Percentiles rank a stretch among this genome's conserved stretches.
Evolutionary conservation across 2,888 invertebrate species (phyloP).

Genomic region (Caenorhabditis doughertyi): DNA sequence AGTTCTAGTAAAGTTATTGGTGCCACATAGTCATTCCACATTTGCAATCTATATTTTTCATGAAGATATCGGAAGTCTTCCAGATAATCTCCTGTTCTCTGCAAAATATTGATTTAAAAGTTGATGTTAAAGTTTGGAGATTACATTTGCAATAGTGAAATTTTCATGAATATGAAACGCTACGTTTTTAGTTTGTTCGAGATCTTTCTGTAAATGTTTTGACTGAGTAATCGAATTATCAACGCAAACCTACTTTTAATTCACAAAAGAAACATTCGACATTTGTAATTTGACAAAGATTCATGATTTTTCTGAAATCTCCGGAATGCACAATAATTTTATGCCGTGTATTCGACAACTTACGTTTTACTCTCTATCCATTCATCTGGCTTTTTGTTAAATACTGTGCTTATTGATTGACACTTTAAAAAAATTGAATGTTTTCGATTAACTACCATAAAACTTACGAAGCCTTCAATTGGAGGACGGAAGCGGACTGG

Average conservation of each 20-base stretch:
- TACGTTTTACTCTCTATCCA: slow-evolving; percentile 6
- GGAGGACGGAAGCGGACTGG: not conserved
- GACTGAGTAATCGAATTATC: too few species aligned
- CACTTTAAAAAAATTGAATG: not conserved
- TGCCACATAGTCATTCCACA: slow-evolving; percentile 30
- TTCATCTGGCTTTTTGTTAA: not conserved
- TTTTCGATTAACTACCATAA: not conserved
- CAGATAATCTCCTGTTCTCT: slow-evolving; percentile 18
- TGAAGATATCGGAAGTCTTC: slow-evolving; percentile 16
- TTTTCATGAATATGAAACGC: not conserved
- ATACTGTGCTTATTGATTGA: not conserved
- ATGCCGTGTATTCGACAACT: not conserved
- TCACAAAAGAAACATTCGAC: not conserved
- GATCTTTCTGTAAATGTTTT: not conserved
- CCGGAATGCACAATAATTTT: not conserved
- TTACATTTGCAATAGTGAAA: slow-evolving; percentile 22
- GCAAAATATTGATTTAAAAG: not conserved
- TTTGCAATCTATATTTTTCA: slow-evolving; percentile 35
- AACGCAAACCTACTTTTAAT: slow-evolving; percentile 5
- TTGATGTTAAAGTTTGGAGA: not conserved
- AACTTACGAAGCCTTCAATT: not conserved
- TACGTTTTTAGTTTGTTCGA: not conserved
- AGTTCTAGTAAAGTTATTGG: slow-evolving; percentile 27
- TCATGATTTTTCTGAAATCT: slow-evolving; percentile 5
- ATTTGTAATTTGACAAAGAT: not conserved